Percentiles rank a stretch among this genome's conserved stretches.
Evolutionary conservation across 2,113 vertebrate genomes (phyloP).

Genomic region (Mesocricetus auratus): DNA sequence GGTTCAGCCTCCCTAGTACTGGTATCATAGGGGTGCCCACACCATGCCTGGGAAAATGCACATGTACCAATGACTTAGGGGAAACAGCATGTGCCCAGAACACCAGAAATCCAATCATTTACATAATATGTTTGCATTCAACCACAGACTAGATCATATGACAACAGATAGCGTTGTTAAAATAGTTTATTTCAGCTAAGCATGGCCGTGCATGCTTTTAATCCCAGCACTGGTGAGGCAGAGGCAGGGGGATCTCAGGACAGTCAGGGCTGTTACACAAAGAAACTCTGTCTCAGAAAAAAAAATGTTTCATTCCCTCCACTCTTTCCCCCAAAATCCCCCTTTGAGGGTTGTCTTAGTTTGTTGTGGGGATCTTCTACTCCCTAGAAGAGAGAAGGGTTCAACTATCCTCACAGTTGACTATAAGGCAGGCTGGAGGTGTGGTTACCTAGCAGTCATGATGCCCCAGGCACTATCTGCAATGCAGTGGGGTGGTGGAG

Average conservation of each 20-base stretch:
- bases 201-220: too few relatives aligned
- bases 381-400: background rate
- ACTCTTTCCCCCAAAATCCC: background rate
- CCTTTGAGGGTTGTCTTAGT: slow-evolving; percentile 22
- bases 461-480: background rate
- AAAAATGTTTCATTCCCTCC: too few relatives aligned
- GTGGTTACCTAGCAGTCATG: too few relatives aligned
- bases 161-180: background rate
- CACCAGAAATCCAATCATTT: slow-evolving; percentile 28
- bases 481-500: too few relatives aligned
- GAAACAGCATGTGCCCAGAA: background rate
- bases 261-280: too few relatives aligned
- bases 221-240: too few relatives aligned
- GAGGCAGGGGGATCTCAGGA: too few relatives aligned
- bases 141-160: slow-evolving; percentile 34
- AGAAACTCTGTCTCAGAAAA: too few relatives aligned
- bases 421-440: background rate
- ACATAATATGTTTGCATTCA: slow-evolving; percentile 11
- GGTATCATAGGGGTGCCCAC: background rate
- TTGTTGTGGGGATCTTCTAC: slow-evolving; percentile 10
- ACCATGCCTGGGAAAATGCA: background rate
- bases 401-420: background rate
- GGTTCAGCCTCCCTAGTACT: background rate
- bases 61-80: background rate
- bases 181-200: background rate